These are phyloP conservation scores for Neocloeon triangulifer DNA, from an alignment of 1,140 invertebrate species.

Conservation along the genomic window DNA sequence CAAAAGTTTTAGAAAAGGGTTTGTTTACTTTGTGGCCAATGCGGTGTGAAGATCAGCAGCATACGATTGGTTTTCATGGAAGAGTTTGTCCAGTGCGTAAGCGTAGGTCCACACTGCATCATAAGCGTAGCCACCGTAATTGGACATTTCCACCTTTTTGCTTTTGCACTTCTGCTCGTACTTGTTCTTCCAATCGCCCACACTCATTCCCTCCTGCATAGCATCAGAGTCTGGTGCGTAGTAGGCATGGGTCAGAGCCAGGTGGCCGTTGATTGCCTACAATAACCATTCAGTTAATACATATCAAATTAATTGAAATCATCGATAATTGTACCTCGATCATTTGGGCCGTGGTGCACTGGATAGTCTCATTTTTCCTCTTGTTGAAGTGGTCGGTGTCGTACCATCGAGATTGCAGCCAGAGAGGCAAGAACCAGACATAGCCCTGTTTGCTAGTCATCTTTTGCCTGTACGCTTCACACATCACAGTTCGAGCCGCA, in stretches of 20 bases:
- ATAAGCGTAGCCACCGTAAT: conserved; percentile 54
- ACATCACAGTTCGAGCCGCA: conserved; percentile 43
- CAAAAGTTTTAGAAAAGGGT: neutral
- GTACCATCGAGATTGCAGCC: conserved; percentile 42
- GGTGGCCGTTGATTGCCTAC: conserved; percentile 50
- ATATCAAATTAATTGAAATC: neutral
- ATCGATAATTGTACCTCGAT: conserved; percentile 17
- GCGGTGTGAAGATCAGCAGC: conserved; percentile 30
- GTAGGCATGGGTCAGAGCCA: conserved; percentile 42
- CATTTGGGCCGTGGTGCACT: conserved; percentile 39
- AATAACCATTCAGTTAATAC: conserved; percentile 4
- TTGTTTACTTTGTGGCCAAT: conserved; percentile 27
- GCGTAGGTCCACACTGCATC: conserved; percentile 73
- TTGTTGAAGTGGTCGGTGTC: conserved; percentile 33
- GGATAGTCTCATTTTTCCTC: conserved; percentile 20
- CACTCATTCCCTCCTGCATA: conserved; percentile 40
- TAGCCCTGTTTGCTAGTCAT: conserved; percentile 44
- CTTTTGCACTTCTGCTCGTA: conserved; percentile 17
- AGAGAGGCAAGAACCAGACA: conserved; percentile 62
- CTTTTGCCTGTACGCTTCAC: conserved; percentile 44
- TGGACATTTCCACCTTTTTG: conserved; percentile 4
- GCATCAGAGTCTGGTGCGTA: conserved; percentile 30
- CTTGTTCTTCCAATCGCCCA: conserved; percentile 27
- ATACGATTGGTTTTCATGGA: conserved; percentile 29
- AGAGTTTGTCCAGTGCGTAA: conserved; percentile 37